phyloP scores from a whole-genome alignment of 2,113 vertebrate genomes.

The Corynorhinus townsendii region DNA sequence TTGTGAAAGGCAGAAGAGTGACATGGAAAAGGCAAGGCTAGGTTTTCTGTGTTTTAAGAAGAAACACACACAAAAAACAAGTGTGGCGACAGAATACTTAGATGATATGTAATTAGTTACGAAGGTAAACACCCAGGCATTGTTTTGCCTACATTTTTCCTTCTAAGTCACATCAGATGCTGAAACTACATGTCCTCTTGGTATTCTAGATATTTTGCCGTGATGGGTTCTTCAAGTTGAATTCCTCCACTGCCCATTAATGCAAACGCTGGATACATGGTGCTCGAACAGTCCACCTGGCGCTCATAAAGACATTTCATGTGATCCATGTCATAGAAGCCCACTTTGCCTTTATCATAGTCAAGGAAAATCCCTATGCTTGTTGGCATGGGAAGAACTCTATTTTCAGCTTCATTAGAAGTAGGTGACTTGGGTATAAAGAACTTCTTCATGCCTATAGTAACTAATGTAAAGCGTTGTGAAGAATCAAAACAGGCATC shows the following conservation, averaged over 20 bases:
- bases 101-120: slow-evolving; percentile 58
- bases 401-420: slow-evolving; percentile 81
- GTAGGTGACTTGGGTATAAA: slow-evolving; percentile 89
- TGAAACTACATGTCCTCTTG: slow-evolving; percentile 68
- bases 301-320: slow-evolving; percentile 96
- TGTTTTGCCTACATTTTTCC: slow-evolving; percentile 17
- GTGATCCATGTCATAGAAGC: slow-evolving; percentile 89
- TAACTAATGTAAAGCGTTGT: slow-evolving; percentile 92
- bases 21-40: neutral
- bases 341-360: slow-evolving; percentile 89
- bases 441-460: slow-evolving; percentile 94
- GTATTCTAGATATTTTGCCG: slow-evolving; percentile 82
- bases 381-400: slow-evolving; percentile 88
- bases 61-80: slow-evolving; percentile 47
- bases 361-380: slow-evolving; percentile 93
- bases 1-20: slow-evolving; percentile 29
- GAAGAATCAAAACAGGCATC: slow-evolving; percentile 89
- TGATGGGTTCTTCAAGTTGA: slow-evolving; percentile 88
- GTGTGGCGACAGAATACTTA: slow-evolving; percentile 34
- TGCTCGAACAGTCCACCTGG: slow-evolving; percentile 91
- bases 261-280: slow-evolving; percentile 95
- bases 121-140: slow-evolving; percentile 44
- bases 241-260: slow-evolving; percentile 92
- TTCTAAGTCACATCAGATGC: neutral
- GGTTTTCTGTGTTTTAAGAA: slow-evolving; percentile 40